Evolutionary conservation across 2,797 vertebrate genomes (phyloP).

Genomic region (Liparis tanakae): DNA sequence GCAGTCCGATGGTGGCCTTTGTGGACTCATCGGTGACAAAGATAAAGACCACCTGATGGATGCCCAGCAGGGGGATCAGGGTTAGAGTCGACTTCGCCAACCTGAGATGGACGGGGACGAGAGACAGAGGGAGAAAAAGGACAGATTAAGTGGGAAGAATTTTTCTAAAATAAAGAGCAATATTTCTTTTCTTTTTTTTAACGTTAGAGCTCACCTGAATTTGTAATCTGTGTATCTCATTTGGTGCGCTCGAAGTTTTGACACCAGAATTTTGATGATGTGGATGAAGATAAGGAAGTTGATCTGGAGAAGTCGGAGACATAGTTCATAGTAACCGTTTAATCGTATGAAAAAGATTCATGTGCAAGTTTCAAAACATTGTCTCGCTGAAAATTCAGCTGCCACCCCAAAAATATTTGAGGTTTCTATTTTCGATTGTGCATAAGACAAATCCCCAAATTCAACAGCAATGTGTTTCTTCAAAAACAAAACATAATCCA

Average conservation of each 20-base stretch:
- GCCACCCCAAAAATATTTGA: background rate
- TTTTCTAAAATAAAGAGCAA: background rate
- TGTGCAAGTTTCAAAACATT: background rate
- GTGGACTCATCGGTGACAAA: slow-evolving; percentile 92
- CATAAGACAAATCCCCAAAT: background rate
- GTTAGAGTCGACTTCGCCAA: slow-evolving; percentile 96
- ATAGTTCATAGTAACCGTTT: background rate
- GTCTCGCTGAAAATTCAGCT: no score
- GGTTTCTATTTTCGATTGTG: background rate
- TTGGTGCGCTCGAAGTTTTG: slow-evolving; percentile 93
- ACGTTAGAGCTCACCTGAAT: slow-evolving; percentile 85
- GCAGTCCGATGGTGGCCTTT: slow-evolving; percentile 82
- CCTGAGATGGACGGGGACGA: slow-evolving; percentile 70
- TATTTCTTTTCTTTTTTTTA: background rate
- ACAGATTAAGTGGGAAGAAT: background rate
- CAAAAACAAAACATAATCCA: background rate
- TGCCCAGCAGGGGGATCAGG: slow-evolving; percentile 94
- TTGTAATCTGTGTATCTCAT: slow-evolving; percentile 97
- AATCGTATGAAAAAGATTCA: background rate
- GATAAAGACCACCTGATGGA: slow-evolving; percentile 93
- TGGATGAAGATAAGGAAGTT: slow-evolving; percentile 95
- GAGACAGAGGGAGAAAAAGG: background rate
- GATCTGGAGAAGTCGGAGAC: slow-evolving; percentile 83
- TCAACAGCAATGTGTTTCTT: background rate
- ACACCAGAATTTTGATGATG: slow-evolving; percentile 92